These are phyloP conservation scores for Halichoerus grypus DNA, from an alignment of 2,113 vertebrate species.

Conservation along the genomic window DNA sequence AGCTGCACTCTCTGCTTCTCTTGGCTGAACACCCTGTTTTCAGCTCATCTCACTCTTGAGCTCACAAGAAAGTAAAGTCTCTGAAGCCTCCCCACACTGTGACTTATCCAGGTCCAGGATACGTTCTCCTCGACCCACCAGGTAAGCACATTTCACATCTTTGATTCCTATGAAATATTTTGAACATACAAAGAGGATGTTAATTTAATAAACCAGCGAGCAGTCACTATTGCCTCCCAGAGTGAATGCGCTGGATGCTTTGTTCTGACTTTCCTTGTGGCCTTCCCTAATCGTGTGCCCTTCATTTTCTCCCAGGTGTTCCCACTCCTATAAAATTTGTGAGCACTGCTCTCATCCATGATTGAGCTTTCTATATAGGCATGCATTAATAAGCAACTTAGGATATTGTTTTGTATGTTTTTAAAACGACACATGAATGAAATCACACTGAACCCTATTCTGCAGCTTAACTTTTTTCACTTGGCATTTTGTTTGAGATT, in stretches of 20 bases:
- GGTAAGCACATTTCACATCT: neutral
- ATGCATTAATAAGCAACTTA: neutral
- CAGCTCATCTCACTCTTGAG: neutral
- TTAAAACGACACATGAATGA: neutral
- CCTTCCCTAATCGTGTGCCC: neutral
- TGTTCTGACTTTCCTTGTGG: neutral
- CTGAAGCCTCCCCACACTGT: neutral
- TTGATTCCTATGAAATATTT: neutral
- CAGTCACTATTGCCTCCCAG: neutral
- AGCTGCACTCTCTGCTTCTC: neutral
- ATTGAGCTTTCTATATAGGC: neutral
- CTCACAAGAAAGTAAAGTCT: neutral
- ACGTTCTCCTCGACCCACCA: neutral
- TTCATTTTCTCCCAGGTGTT: neutral
- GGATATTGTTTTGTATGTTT: neutral
- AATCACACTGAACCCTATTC: neutral
- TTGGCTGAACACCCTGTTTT: neutral
- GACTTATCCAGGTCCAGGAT: neutral
- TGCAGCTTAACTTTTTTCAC: neutral
- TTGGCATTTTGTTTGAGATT: constrained; percentile 36
- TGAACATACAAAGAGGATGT: neutral
- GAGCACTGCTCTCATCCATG: neutral
- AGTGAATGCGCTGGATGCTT: neutral
- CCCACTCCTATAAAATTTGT: neutral
- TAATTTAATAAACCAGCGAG: neutral